Evolutionary conservation across 1,140 invertebrate species (phyloP).

Genomic region (Drosophila mauritiana): DNA sequence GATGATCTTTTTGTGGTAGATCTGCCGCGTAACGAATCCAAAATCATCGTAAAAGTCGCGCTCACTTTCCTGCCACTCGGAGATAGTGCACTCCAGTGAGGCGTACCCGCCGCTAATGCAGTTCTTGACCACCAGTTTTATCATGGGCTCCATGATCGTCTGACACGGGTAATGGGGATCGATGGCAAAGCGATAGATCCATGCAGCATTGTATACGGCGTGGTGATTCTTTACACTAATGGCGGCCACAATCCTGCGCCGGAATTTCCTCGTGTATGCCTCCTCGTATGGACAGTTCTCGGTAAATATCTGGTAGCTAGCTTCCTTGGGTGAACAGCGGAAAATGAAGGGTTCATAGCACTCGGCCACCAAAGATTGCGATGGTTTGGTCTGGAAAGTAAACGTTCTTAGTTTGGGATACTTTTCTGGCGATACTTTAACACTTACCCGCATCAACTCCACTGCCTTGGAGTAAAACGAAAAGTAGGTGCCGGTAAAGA

Average conservation of each 20-base stretch:
- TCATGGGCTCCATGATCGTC: slow-evolving; percentile 79
- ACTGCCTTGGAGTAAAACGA: slow-evolving; percentile 80
- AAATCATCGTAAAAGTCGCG: slow-evolving; percentile 75
- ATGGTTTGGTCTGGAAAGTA: slow-evolving; percentile 60
- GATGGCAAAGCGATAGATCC: slow-evolving; percentile 81
- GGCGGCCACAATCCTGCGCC: slow-evolving; percentile 69
- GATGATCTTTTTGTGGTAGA: slow-evolving; percentile 83
- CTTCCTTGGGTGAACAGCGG: slow-evolving; percentile 70
- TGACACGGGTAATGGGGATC: slow-evolving; percentile 70
- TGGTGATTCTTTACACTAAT: slow-evolving; percentile 76
- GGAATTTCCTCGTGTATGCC: slow-evolving; percentile 67
- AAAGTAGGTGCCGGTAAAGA: slow-evolving; percentile 77
- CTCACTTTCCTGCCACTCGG: slow-evolving; percentile 80
- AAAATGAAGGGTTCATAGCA: slow-evolving; percentile 82
- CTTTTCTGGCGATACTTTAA: no score
- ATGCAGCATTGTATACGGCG: slow-evolving; percentile 77
- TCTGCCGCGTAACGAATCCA: slow-evolving; percentile 77
- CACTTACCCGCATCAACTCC: slow-evolving; percentile 69
- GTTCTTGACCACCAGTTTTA: slow-evolving; percentile 61
- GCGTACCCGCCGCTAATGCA: slow-evolving; percentile 62
- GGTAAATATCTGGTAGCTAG: slow-evolving; percentile 74
- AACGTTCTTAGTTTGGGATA: neutral
- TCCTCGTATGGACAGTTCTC: slow-evolving; percentile 69
- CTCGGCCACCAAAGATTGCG: slow-evolving; percentile 76
- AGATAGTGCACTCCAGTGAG: slow-evolving; percentile 74